A percentile compares a stretch with the other conserved stretches of the same genome.
Conservation (phyloP, 2,113 vertebrate species). For the Petaurus breviceps region DNA sequence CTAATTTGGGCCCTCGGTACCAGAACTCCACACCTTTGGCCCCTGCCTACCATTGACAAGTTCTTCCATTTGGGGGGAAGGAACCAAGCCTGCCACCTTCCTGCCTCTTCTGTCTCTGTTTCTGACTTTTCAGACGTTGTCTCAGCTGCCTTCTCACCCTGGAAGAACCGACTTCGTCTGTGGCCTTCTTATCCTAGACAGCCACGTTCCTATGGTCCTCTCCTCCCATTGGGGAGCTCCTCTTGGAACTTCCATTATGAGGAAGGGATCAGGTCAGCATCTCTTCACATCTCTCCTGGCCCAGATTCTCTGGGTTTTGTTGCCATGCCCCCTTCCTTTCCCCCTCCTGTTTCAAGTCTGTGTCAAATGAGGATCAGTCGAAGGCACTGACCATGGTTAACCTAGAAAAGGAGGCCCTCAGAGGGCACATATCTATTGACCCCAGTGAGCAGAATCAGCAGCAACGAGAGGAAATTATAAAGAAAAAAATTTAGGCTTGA, state of each 20-base stretch:
- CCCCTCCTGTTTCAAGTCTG: background rate
- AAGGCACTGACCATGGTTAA: background rate
- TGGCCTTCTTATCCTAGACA: too few species aligned
- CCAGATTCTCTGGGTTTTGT: too few species aligned
- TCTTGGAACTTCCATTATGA: too few species aligned
- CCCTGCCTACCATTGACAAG: background rate
- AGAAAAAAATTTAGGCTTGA: background rate
- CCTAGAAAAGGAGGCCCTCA: background rate
- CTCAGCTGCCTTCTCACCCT: too few species aligned
- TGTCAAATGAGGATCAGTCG: background rate
- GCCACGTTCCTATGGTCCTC: too few species aligned
- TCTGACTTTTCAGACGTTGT: background rate
- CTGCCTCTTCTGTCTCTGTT: background rate
- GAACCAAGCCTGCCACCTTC: background rate
- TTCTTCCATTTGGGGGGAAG: background rate
- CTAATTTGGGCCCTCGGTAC: background rate
- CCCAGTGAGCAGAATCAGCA: background rate
- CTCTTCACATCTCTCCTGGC: too few species aligned
- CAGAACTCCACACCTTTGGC: background rate
- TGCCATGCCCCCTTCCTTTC: too few species aligned
- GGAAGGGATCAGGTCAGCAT: too few species aligned
- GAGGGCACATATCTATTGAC: background rate
- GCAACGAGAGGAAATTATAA: background rate
- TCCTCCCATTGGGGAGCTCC: too few species aligned
- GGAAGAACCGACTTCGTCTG: too few species aligned